Evolutionary conservation across 92 coral and sea anemone species (phyloP), one percentile per base, ranked within the genome.

Genomic region (Scolanthus callimorphus): DNA sequence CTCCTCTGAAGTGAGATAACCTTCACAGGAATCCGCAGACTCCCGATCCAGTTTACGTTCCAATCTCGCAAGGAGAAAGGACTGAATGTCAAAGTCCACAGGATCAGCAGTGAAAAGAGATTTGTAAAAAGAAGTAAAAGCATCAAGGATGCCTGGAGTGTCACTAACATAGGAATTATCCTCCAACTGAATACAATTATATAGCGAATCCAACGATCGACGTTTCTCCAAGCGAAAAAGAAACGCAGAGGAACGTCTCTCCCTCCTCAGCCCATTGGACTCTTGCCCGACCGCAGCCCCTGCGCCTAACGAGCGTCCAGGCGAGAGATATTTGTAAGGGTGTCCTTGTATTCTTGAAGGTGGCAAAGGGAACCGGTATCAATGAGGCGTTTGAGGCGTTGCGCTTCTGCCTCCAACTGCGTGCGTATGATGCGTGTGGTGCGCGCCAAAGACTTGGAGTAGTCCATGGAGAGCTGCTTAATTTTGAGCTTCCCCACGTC

Each of bases 401-500:
- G 43, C 6, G 6, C 15, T 6, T 34, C 43, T 34, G 9, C 9
- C 43, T 34, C 43, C 6, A 15, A 34, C 6, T 15, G 43, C 15
- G 6, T 34, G 15, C 43, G 43, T 6, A 6, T 6, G 43, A 6
- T 34, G 6, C 43, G 43, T 34, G 43, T 6, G 43, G 6, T 6
- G 9, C 6, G 43, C 15, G 15, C n/a, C n/a, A n/a, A n/a, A n/a
- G n/a, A n/a, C n/a, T n/a, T n/a, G n/a, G n/a, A n/a, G n/a, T n/a
- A n/a, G 43, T 34, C 15, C 9, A 34, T 34, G 15, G 43, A 6
- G 43, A 34, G 43, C 9, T 6, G 9, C 15, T 34, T 34, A 34
- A 34, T 34, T 6, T 15, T 6, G 15, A 6, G 43, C 15, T 34
- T 34, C 9, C 83, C 77, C 0, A 50, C 70, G 11, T 77, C 70